Conservation (phyloP, 2,797 vertebrate genomes). For the Channa striata region DNA sequence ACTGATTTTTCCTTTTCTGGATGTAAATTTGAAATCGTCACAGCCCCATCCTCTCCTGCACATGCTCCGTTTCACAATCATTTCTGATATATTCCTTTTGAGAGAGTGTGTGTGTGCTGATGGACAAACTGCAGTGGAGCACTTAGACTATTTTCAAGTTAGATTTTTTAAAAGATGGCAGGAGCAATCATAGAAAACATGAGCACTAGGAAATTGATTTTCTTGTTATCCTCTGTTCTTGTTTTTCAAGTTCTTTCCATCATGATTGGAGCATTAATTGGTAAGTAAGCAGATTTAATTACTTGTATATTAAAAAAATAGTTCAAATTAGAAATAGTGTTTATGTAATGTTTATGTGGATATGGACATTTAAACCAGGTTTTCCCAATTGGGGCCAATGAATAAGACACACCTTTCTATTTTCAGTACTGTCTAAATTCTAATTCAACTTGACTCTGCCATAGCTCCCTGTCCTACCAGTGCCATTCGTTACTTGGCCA, state of each 20-base stretch:
- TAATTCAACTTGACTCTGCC: not conserved
- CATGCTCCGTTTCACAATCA: not conserved
- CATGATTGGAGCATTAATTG: constrained; percentile 88
- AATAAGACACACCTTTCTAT: not conserved
- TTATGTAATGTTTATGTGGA: not conserved
- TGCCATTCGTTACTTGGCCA: constrained; percentile 84
- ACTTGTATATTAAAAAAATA: too few species aligned
- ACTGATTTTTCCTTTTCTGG: not conserved
- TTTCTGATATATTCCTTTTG: not conserved
- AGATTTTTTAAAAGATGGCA: constrained; percentile 37
- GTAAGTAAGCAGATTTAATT: constrained; percentile 77
- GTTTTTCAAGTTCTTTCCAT: constrained; percentile 46
- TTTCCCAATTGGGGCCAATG: not conserved
- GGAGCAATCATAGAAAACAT: constrained; percentile 56
- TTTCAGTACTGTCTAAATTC: not conserved
- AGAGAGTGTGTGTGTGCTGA: constrained; percentile 19
- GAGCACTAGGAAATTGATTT: constrained; percentile 53
- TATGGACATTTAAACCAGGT: not conserved
- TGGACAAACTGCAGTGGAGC: constrained; percentile 13
- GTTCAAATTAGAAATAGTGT: not conserved
- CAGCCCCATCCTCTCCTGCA: not conserved
- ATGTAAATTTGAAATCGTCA: too few species aligned
- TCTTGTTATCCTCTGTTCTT: constrained; percentile 38
- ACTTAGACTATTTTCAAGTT: constrained; percentile 8
- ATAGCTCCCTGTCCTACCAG: constrained; percentile 90